Evolutionary conservation across 2,888 invertebrate genomes (phyloP), one percentile per base, ranked within the genome.

Genomic region (Leptarthrus brevirostris): DNA sequence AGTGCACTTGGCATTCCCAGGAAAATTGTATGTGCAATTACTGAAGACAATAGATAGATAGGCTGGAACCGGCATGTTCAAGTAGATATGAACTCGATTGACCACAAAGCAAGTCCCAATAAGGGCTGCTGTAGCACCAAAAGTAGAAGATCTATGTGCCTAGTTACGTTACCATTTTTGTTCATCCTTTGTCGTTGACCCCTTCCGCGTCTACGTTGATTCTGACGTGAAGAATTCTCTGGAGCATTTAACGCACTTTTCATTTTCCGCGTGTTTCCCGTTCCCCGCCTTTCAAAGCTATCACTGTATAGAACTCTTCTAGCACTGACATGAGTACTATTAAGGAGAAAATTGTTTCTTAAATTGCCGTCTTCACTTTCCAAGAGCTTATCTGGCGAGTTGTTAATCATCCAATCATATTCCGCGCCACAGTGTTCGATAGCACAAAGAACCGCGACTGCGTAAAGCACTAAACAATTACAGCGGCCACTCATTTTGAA

Each of bases 101-200:
- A 66, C 66, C 66, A 66, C 66, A 49, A 44, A 47, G 66, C 44
- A 44, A 18, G 47, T 47, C 66, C 66, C 47, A 66, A 66, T 66
- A 66, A 66, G 66, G 56, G n/a, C n/a, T 26, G 66, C 26, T 2
- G 26, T 26, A 26, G 49, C 22, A 47, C 66, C 49, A 66, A 66
- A 66, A 47, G 47, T 49, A 66, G 66, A 66, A 66, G 66, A 66
- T 5, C 47, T 66, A 66, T 47, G 66, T 47, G 66, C 44, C 26
- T 66, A 47, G 66, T 47, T 66, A 66, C 70, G 40, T 80, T 79
- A 81, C 81, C 80, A 77, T 81, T 81, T 78, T 80, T 78, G 75
- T 80, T 79, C 53, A 79, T 75, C 77, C 79, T 80, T 74, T 79
- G 79, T 54, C 79, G 79, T 76, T 79, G 80, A 76, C 78, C 79